These are phyloP conservation scores for Macquaria ambigua DNA, from an alignment of 2,113 vertebrate species.

Conservation along the genomic window DNA sequence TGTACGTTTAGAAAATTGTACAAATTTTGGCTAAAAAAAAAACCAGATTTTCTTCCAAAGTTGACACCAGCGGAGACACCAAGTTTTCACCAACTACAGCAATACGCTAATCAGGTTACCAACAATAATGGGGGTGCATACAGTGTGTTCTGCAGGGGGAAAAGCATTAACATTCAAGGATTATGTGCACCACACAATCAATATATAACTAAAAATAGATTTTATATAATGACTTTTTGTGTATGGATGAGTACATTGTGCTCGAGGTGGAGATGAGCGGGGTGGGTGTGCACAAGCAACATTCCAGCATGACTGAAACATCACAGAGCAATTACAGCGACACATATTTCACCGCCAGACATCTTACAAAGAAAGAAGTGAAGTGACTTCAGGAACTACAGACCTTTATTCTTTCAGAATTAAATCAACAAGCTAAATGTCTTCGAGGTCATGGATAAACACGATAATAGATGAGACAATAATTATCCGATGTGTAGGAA, in stretches of 20 bases:
- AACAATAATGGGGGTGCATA: neutral
- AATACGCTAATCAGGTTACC: slow-evolving; percentile 6
- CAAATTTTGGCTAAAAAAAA: slow-evolving; percentile 7
- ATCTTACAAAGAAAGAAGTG: slow-evolving; percentile 14
- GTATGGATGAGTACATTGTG: slow-evolving; percentile 1
- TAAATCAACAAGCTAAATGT: slow-evolving; percentile 24
- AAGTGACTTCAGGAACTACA: slow-evolving; percentile 10
- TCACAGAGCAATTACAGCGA: slow-evolving; percentile 6
- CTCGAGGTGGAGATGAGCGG: slow-evolving; percentile 29
- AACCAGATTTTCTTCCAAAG: neutral
- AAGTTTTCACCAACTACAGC: slow-evolving; percentile 5
- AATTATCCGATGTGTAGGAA: slow-evolving; percentile 3
- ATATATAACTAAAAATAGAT: slow-evolving; percentile 2
- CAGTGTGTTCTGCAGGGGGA: slow-evolving; percentile 2
- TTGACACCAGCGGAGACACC: neutral
- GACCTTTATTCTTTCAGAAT: slow-evolving; percentile 48
- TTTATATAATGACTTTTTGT: neutral
- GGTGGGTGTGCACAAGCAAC: slow-evolving; percentile 34
- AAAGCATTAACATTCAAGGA: slow-evolving; percentile 7
- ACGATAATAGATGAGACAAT: neutral
- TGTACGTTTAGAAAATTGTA: neutral
- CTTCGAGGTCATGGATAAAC: slow-evolving; percentile 21
- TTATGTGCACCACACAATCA: slow-evolving; percentile 16
- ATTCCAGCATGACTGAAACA: slow-evolving; percentile 34
- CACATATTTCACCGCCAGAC: slow-evolving; percentile 16